These are phyloP conservation scores for Trachelus stipa DNA, from an alignment of 2,888 invertebrate genomes.

Conservation along the genomic window DNA sequence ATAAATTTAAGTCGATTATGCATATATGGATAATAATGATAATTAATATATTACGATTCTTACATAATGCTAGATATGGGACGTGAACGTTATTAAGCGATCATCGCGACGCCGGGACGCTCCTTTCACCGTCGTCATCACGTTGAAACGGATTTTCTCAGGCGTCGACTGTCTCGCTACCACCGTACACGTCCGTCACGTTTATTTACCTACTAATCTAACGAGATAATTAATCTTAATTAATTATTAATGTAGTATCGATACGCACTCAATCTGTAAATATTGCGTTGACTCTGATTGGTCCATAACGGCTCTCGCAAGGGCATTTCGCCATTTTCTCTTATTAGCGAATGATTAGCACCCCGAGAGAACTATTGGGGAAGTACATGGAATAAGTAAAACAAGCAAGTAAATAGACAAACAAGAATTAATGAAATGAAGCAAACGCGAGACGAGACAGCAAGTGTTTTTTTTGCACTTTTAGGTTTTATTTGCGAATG, in stretches of 20 bases:
- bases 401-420: background rate
- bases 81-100: background rate
- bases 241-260: constrained; percentile 42
- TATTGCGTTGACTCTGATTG: constrained; percentile 44
- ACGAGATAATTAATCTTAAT: constrained; percentile 41
- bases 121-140: background rate
- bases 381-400: background rate
- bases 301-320: background rate
- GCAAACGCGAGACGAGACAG: background rate
- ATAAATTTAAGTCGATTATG: constrained; percentile 41
- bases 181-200: background rate
- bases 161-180: background rate
- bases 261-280: constrained; percentile 53
- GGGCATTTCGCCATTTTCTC: background rate
- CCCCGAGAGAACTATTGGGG: background rate
- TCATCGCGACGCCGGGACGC: background rate
- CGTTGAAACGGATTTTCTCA: background rate
- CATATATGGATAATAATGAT: constrained; percentile 40
- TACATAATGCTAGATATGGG: constrained; percentile 29
- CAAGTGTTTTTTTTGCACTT: background rate
- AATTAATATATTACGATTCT: constrained; percentile 49
- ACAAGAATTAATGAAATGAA: background rate
- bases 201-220: constrained; percentile 22
- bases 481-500: background rate
- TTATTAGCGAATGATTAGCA: background rate